Conservation (phyloP, 2,113 vertebrate genomes). For the Fregetta grallaria region DNA sequence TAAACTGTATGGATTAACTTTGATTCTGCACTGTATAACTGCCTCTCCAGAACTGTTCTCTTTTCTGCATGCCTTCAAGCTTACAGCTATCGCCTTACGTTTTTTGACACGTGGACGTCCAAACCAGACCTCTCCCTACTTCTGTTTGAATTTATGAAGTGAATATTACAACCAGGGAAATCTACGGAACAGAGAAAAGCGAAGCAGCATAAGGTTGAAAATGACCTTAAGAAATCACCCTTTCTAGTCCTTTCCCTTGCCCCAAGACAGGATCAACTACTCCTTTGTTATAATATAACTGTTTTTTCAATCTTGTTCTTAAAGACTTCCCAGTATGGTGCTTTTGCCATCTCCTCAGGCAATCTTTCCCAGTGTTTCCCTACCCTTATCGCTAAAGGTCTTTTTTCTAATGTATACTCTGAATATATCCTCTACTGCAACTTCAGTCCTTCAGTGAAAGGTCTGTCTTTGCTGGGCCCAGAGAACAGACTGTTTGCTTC, state of each 20-base stretch:
- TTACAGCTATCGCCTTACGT: background rate
- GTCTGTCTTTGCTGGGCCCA: background rate
- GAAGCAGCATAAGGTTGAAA: background rate
- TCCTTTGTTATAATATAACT: background rate
- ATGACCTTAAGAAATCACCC: background rate
- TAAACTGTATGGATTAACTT: background rate
- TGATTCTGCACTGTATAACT: background rate
- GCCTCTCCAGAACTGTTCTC: background rate
- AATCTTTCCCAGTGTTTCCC: slow-evolving; percentile 14
- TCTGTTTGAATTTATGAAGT: background rate
- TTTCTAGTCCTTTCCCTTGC: background rate
- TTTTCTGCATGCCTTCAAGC: background rate
- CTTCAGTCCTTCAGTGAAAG: background rate
- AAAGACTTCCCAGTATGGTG: background rate
- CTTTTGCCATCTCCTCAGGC: slow-evolving; percentile 22
- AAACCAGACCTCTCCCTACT: background rate
- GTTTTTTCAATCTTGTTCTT: slow-evolving; percentile 8
- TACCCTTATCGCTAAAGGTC: background rate
- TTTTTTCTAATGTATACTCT: background rate
- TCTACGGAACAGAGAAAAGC: background rate
- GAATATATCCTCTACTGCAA: background rate
- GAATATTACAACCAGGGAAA: background rate
- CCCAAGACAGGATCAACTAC: background rate
- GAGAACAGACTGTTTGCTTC: background rate
- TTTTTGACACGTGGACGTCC: background rate